phyloP scores from a whole-genome alignment of 2,797 vertebrate genomes.

The Fistularia tabacaria region DNA sequence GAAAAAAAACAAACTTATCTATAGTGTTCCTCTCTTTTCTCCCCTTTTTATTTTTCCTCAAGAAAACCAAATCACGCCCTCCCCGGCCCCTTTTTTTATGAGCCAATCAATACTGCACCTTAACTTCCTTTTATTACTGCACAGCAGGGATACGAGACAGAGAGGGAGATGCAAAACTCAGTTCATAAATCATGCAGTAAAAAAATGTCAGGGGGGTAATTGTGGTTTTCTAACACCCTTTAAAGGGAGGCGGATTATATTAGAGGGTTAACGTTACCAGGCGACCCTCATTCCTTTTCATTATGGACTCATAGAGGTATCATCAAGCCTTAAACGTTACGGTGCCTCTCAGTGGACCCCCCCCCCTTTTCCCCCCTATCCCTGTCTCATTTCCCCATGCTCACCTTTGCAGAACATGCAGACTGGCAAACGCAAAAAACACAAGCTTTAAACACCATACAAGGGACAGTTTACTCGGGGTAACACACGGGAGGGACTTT shows the following conservation, averaged over 20 bases:
- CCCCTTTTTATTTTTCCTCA: neutral
- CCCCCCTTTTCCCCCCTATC: neutral
- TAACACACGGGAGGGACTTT: too few relatives aligned
- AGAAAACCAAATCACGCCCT: neutral
- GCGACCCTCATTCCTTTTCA: slow-evolving; percentile 68
- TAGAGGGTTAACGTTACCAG: slow-evolving; percentile 67
- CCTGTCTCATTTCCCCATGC: slow-evolving; percentile 36
- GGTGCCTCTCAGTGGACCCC: too few relatives aligned
- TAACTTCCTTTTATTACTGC: slow-evolving; percentile 70
- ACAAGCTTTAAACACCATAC: too few relatives aligned
- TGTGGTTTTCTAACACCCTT: slow-evolving; percentile 78
- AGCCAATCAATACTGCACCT: slow-evolving; percentile 64
- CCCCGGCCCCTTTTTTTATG: neutral
- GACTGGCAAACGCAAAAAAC: neutral
- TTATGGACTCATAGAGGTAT: slow-evolving; percentile 67
- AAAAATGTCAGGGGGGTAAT: slow-evolving; percentile 79
- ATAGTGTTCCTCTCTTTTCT: slow-evolving; percentile 19
- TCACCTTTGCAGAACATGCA: slow-evolving; percentile 20
- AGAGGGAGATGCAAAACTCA: slow-evolving; percentile 72
- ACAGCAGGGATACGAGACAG: slow-evolving; percentile 45
- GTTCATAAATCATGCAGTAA: slow-evolving; percentile 82
- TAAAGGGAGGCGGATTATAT: slow-evolving; percentile 74
- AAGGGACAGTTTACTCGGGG: too few relatives aligned
- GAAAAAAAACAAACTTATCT: slow-evolving; percentile 46
- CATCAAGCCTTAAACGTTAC: slow-evolving; percentile 60